These are phyloP conservation scores for Trididemnum nubilum DNA, from an alignment of 23 tunicate genomes.

Conservation along the genomic window DNA sequence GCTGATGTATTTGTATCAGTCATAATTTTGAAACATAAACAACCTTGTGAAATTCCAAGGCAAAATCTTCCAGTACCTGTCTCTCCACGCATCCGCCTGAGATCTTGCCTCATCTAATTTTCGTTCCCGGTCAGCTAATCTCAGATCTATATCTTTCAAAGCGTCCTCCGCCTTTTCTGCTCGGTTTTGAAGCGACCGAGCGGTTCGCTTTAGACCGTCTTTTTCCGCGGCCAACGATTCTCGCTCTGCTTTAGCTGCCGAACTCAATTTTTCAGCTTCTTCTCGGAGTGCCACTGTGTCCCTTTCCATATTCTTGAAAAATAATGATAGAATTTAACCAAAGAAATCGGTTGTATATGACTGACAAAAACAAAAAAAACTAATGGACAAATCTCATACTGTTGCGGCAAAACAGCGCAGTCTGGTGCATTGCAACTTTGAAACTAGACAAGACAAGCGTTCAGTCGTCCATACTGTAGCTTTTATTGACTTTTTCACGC, in stretches of 20 bases:
- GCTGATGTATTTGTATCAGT: no score
- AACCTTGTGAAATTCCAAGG: no score
- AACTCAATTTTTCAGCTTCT: slow-evolving; percentile 68
- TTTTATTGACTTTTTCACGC: no score
- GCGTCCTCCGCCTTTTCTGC: slow-evolving; percentile 76
- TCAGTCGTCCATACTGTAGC: no score
- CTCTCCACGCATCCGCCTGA: slow-evolving; percentile 86
- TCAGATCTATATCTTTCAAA: slow-evolving; percentile 37
- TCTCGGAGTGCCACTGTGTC: slow-evolving; percentile 44
- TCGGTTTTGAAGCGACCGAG: slow-evolving; percentile 55
- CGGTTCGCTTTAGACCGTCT: slow-evolving; percentile 69
- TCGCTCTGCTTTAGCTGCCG: slow-evolving; percentile 46
- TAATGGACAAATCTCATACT: no score
- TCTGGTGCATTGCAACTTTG: no score
- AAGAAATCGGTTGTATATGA: no score
- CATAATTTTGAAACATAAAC: no score
- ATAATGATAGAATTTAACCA: neutral
- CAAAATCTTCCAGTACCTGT: no score
- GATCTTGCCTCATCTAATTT: slow-evolving; percentile 64
- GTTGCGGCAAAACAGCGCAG: no score
- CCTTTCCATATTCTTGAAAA: slow-evolving; percentile 55
- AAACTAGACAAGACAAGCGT: no score
- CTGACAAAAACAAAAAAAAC: neutral
- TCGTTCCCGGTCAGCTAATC: slow-evolving; percentile 54
- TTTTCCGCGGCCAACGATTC: slow-evolving; percentile 70